A percentile compares a stretch with the other conserved stretches of the same genome.
phyloP scores from a whole-genome alignment of 2,113 vertebrate genomes.

The Elephantulus edwardii region DNA sequence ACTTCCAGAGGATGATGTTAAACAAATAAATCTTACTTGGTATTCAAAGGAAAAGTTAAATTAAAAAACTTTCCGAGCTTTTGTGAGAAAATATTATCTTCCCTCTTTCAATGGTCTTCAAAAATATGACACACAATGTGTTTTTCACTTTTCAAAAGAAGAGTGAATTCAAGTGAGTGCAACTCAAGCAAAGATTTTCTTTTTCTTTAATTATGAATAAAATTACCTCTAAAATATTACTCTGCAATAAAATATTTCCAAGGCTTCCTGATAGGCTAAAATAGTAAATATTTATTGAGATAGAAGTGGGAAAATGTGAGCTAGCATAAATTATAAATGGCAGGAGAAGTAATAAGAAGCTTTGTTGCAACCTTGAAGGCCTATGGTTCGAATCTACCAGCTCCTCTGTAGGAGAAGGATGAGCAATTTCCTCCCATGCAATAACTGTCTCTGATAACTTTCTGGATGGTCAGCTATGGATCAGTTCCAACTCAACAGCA shows the following conservation, averaged over 20 bases:
- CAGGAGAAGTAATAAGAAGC: too few species aligned
- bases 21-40: not conserved
- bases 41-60: too few species aligned
- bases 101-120: not conserved
- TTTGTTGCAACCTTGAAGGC: too few species aligned
- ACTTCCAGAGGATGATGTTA: not conserved
- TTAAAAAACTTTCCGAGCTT: not conserved
- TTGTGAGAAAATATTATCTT: not conserved
- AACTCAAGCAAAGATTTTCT: not conserved
- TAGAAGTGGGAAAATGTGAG: not conserved
- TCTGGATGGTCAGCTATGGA: too few species aligned
- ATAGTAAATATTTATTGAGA: not conserved
- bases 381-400: too few species aligned
- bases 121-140: not conserved
- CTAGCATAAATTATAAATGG: too few species aligned
- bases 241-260: constrained; percentile 29
- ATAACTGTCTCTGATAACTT: too few species aligned
- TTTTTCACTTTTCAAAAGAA: constrained; percentile 9
- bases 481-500: not conserved
- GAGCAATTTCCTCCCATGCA: too few species aligned
- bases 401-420: too few species aligned
- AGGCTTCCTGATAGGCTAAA: not conserved
- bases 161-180: not conserved
- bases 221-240: too few species aligned
- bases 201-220: not conserved